A percentile compares a stretch with the other conserved stretches of the same genome.
Evolutionary conservation across 53 echinoderm and acorn worm species (phyloP).

Genomic region (Echinometra lucunter): DNA sequence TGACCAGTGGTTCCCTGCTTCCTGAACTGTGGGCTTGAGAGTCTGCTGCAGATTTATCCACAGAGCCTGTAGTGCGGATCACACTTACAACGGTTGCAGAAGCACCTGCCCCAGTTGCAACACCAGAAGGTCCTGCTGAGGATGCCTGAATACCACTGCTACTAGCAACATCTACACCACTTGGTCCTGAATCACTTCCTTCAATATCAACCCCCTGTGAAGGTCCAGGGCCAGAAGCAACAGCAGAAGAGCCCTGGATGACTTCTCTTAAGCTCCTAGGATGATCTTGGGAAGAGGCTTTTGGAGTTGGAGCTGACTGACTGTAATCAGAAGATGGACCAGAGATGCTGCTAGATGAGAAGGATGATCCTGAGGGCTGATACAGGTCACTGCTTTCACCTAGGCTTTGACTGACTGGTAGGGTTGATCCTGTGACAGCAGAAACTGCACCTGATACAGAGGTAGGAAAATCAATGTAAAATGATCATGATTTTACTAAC

Average conservation of each 20-base stretch:
- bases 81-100: slow-evolving; percentile 80
- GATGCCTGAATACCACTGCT: slow-evolving; percentile 29
- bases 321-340: slow-evolving; percentile 63
- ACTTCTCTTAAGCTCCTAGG: slow-evolving; percentile 27
- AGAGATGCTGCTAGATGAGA: slow-evolving; percentile 60
- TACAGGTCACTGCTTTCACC: slow-evolving; percentile 71
- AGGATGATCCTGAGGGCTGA: slow-evolving; percentile 67
- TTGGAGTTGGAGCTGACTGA: slow-evolving; percentile 37
- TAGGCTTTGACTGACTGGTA: slow-evolving; percentile 79
- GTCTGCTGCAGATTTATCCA: slow-evolving; percentile 76
- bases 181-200: background rate
- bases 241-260: slow-evolving; percentile 15
- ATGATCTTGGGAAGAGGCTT: slow-evolving; percentile 43
- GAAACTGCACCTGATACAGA: slow-evolving; percentile 71
- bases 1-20: slow-evolving; percentile 46
- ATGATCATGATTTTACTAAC: background rate
- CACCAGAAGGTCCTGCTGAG: slow-evolving; percentile 42
- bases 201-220: background rate
- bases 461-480: background rate
- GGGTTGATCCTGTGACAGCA: slow-evolving; percentile 78
- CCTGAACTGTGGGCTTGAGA: slow-evolving; percentile 26
- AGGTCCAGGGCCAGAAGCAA: slow-evolving; percentile 12
- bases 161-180: background rate
- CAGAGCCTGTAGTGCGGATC: slow-evolving; percentile 91
- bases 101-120: slow-evolving; percentile 53